Percentiles rank a stretch among this genome's conserved stretches.
These are phyloP conservation scores for Caenorhabditis latens DNA, from an alignment of 1,140 invertebrate genomes.

Conservation along the genomic window DNA sequence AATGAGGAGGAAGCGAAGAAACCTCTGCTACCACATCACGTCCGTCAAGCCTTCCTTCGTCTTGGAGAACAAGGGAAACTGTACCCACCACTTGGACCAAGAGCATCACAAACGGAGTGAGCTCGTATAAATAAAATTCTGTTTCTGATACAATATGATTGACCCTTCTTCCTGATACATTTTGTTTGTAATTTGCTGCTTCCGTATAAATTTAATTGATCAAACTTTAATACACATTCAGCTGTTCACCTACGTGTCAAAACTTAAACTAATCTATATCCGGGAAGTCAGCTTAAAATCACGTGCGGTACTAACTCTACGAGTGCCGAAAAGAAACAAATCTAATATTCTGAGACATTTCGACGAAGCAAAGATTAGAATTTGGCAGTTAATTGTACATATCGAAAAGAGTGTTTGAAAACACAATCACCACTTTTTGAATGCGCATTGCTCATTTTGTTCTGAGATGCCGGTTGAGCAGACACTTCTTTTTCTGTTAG, in stretches of 20 bases:
- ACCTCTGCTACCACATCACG: slow-evolving; percentile 61
- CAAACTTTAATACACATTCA: neutral
- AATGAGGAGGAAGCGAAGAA: slow-evolving; percentile 39
- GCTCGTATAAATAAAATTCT: too few relatives aligned
- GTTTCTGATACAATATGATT: too few relatives aligned
- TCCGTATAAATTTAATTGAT: too few relatives aligned
- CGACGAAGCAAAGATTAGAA: neutral
- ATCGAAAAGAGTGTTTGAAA: neutral
- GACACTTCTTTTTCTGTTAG: neutral
- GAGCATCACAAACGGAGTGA: neutral
- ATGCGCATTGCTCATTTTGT: neutral
- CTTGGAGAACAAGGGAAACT: slow-evolving; percentile 42
- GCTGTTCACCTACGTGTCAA: neutral
- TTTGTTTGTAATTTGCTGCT: too few relatives aligned
- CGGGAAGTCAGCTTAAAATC: neutral
- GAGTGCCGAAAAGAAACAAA: neutral
- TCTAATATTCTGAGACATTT: neutral
- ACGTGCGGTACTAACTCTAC: neutral
- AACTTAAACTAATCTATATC: neutral
- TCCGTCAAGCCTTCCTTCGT: slow-evolving; percentile 36
- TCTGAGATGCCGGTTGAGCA: slow-evolving; percentile 24
- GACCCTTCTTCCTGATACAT: too few relatives aligned
- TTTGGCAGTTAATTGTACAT: slow-evolving; percentile 5
- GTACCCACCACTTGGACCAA: slow-evolving; percentile 19
- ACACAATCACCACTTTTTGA: slow-evolving; percentile 9